Base-by-base conservation (phyloP, 2,888 invertebrate genomes). In the Buathra laborator region DNA sequence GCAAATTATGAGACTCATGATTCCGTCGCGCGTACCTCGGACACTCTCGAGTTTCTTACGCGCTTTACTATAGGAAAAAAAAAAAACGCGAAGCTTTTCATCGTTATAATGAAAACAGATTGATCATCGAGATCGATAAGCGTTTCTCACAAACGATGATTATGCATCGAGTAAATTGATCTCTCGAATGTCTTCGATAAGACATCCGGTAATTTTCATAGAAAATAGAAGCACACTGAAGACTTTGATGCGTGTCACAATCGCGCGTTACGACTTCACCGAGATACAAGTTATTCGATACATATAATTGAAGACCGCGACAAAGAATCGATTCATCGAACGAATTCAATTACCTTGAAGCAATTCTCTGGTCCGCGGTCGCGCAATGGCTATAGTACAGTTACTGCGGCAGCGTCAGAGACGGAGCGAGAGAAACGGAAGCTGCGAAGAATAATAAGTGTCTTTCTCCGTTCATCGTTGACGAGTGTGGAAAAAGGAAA, bases 281-380 rank as follows among this genome's bases (percentile, higher is more conserved):
- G 37, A n/a, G 32, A 16, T 32, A 16, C 29, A 29, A 32, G 12
- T 37, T 51, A 14, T 37, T 14, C 14, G 32, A 62, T 32, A n/a
- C n/a, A 37, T 32, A n/a, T 29, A 37, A 29, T 32, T 62, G 9
- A 51, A 16, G 0, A 19, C 32, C 37, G 16, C n/a, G 7, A 62
- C 62, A 62, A 62, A 37, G 88, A 86, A 90, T 90, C 87, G 85
- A 90, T 90, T 90, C 89, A 90, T 87, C 83, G 89, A 37, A 81
- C 84, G 67, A 71, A 76, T 44, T 68, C 80, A 84, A 90, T 90
- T 89, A 90, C 86, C 85, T 79, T 82, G 78, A 74, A 81, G 83
- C 86, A 75, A 87, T 86, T 86, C 88, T 86, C 85, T 86, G 85
- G 86, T 85, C 43, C 43, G 66, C 16, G 64, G 6, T 4, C 1